Percentiles rank a stretch among this genome's conserved stretches.
Evolutionary conservation across 2,797 vertebrate species (phyloP).

Genomic region (Momotus momota): DNA sequence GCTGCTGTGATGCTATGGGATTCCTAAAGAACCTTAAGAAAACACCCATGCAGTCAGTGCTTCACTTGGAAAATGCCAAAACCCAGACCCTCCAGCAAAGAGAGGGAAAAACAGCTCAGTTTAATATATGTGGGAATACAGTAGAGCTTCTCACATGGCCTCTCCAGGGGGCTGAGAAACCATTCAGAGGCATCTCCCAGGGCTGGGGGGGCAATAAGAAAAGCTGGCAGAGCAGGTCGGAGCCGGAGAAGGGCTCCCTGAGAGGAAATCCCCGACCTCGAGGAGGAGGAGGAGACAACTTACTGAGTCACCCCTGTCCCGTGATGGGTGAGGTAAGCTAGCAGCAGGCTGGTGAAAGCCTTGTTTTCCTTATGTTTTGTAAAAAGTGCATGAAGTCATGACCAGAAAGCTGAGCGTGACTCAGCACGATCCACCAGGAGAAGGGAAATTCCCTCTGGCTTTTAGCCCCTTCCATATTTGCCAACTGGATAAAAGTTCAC

Average conservation of each 20-base stretch:
- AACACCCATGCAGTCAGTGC: background rate
- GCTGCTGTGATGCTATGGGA: background rate
- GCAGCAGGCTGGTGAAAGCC: background rate
- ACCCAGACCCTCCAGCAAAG: background rate
- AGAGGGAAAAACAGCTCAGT: background rate
- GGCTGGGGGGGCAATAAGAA: background rate
- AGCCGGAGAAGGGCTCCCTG: background rate
- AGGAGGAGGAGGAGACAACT: background rate
- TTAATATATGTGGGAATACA: background rate
- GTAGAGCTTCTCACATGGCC: background rate
- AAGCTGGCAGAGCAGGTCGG: rapidly evolving
- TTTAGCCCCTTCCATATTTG: background rate
- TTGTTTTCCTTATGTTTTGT: conserved; percentile 30
- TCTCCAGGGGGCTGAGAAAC: background rate
- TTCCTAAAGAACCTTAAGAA: background rate
- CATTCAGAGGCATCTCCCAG: background rate
- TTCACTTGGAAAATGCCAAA: background rate
- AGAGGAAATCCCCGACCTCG: conserved; percentile 12
- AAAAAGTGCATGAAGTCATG: conserved; percentile 24
- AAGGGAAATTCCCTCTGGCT: background rate
- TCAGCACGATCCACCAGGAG: background rate
- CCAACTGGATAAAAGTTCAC: background rate
- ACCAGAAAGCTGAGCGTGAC: background rate
- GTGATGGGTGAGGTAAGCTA: conserved; percentile 29
- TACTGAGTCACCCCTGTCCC: conserved; percentile 22